These are phyloP conservation scores for Odontamblyopus lacepedii DNA, from an alignment of 2,797 vertebrate species.

Conservation along the genomic window DNA sequence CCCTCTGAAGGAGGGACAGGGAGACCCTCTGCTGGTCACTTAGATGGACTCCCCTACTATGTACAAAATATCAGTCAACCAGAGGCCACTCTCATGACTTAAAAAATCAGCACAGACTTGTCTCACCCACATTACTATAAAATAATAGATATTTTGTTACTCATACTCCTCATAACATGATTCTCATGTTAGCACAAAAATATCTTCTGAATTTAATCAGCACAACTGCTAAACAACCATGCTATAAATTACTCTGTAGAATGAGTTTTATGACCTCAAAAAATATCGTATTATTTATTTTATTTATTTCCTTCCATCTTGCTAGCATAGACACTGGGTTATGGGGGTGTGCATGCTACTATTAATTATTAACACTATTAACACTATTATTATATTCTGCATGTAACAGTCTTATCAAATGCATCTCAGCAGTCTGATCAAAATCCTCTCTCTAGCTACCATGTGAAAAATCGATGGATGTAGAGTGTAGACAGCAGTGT, in stretches of 20 bases:
- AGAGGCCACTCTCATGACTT: not conserved
- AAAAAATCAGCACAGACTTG: not conserved
- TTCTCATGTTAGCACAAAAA: too few species aligned
- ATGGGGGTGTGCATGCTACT: not conserved
- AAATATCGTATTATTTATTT: too few species aligned
- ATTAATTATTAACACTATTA: not conserved
- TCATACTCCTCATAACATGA: too few species aligned
- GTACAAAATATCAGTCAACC: not conserved
- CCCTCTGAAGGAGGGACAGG: conserved; percentile 40
- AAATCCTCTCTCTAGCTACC: not conserved
- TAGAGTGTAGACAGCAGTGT: not conserved
- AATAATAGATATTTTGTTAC: too few species aligned
- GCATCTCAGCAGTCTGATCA: not conserved
- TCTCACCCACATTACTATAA: too few species aligned
- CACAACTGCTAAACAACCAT: too few species aligned
- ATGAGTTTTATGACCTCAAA: too few species aligned
- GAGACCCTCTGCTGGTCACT: conserved; percentile 56
- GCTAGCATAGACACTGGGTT: not conserved
- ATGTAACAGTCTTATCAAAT: not conserved
- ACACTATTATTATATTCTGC: not conserved
- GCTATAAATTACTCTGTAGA: too few species aligned
- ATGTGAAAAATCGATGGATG: not conserved
- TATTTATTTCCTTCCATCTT: too few species aligned
- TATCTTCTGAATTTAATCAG: too few species aligned
- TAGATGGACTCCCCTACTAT: conserved; percentile 29